Conservation (phyloP, 2,113 vertebrate species). For the Sisor rabdophorus region DNA sequence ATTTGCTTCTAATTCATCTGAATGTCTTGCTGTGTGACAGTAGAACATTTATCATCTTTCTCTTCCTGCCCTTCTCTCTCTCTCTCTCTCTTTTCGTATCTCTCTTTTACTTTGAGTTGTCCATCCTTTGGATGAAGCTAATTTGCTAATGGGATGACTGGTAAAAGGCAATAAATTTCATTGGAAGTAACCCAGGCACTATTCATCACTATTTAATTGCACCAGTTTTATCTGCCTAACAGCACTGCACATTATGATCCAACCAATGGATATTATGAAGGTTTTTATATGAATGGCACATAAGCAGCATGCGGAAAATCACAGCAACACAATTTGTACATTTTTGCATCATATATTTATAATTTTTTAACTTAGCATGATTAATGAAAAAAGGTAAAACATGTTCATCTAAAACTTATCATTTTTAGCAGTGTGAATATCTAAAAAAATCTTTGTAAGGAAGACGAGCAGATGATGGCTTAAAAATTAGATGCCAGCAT, state of each 20-base stretch:
- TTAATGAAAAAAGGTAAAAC: too few relatives aligned
- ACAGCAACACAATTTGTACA: neutral
- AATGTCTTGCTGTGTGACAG: constrained; percentile 43
- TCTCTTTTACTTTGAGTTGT: constrained; percentile 31
- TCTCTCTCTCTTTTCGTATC: neutral
- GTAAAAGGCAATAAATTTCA: constrained; percentile 69
- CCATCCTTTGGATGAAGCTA: constrained; percentile 53
- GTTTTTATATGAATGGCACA: constrained; percentile 27
- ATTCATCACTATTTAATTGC: constrained; percentile 64
- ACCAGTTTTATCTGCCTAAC: constrained; percentile 50
- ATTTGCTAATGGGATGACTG: constrained; percentile 70
- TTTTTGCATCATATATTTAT: neutral
- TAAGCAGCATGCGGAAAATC: constrained; percentile 26
- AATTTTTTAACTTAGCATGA: neutral
- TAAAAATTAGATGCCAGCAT: constrained; percentile 7
- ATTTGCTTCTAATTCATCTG: constrained; percentile 48
- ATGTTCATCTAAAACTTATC: too few relatives aligned
- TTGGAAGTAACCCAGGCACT: constrained; percentile 48
- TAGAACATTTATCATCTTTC: constrained; percentile 41
- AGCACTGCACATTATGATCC: constrained; percentile 40
- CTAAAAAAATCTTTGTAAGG: constrained; percentile 1
- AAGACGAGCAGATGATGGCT: constrained; percentile 7
- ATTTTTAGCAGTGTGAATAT: neutral
- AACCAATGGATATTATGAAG: constrained; percentile 40
- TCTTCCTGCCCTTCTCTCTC: neutral